A percentile compares a stretch with the other conserved stretches of the same genome.
Conservation (phyloP, 2,113 vertebrate species). For the Furnarius figulus region DNA sequence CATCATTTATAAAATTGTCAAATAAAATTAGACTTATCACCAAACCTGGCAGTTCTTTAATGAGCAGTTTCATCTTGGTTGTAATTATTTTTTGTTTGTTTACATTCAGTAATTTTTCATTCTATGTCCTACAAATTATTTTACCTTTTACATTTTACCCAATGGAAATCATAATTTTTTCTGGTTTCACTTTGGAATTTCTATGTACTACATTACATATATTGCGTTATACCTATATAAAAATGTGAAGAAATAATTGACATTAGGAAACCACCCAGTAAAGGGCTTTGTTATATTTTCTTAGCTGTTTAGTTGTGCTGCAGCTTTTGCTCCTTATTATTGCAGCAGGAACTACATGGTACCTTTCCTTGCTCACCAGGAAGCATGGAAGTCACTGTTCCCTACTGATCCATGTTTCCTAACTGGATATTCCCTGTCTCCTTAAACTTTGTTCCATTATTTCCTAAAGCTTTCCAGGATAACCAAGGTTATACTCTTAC, state of each 20-base stretch:
- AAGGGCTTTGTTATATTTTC: neutral
- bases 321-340: neutral
- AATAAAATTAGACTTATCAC: conserved; percentile 61
- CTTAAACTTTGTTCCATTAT: neutral
- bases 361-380: neutral
- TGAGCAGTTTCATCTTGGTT: conserved; percentile 38
- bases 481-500: neutral
- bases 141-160: neutral
- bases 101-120: conserved; percentile 10
- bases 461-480: neutral
- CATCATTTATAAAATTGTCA: conserved; percentile 52
- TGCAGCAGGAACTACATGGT: neutral
- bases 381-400: neutral
- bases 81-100: conserved; percentile 50
- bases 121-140: neutral
- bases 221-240: neutral
- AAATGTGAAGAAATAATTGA: neutral
- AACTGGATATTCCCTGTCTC: neutral
- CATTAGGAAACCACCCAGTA: neutral
- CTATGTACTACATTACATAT: neutral
- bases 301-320: neutral
- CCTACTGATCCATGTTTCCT: neutral
- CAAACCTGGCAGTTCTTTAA: conserved; percentile 46
- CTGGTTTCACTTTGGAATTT: neutral
- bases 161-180: neutral